These are phyloP conservation scores for Rhagophthalmus giganteus DNA, from an alignment of 2,888 invertebrate species.

Conservation along the genomic window DNA sequence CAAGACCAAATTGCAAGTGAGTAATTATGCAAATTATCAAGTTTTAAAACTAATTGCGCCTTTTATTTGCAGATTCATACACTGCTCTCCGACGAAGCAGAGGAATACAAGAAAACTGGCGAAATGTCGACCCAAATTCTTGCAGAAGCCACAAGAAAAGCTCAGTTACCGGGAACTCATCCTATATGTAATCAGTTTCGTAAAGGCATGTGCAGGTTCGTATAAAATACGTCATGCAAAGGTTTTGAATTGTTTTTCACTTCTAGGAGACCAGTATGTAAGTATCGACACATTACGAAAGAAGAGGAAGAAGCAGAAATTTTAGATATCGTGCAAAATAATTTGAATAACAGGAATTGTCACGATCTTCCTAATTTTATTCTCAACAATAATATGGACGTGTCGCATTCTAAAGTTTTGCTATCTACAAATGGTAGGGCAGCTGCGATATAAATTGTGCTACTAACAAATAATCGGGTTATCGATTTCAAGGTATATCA, in stretches of 20 bases:
- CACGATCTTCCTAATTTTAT: constrained; percentile 21
- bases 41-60: not conserved
- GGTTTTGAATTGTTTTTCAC: constrained; percentile 2
- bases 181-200: constrained; percentile 59
- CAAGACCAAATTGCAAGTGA: constrained; percentile 68
- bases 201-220: constrained; percentile 56
- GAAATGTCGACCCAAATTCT: constrained; percentile 66
- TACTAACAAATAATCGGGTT: too few species aligned
- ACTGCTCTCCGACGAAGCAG: constrained; percentile 77
- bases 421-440: constrained; percentile 13
- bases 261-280: constrained; percentile 46
- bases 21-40: constrained; percentile 17
- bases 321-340: constrained; percentile 48
- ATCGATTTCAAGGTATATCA: constrained; percentile 18
- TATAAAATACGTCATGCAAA: constrained; percentile 1
- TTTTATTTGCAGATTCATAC: constrained; percentile 64
- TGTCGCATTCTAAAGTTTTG: constrained; percentile 17
- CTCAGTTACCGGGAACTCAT: constrained; percentile 52
- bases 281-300: constrained; percentile 52
- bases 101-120: constrained; percentile 72
- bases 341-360: constrained; percentile 32
- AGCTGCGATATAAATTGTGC: too few species aligned
- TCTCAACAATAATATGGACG: constrained; percentile 20
- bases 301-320: constrained; percentile 54
- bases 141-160: constrained; percentile 54